These are phyloP conservation scores for Lota lota DNA, from an alignment of 2,113 vertebrate species.

Conservation along the genomic window DNA sequence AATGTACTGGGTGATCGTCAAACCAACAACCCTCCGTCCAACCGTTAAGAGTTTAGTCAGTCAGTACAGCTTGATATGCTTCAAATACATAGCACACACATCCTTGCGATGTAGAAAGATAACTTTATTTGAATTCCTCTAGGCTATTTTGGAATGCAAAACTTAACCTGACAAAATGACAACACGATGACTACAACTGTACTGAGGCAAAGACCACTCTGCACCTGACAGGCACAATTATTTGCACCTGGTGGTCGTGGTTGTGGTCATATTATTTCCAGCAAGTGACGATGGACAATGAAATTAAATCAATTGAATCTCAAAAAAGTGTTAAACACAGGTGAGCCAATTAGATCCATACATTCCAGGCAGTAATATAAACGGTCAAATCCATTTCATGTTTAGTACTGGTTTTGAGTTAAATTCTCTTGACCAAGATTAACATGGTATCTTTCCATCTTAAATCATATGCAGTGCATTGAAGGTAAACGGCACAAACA, in stretches of 20 bases:
- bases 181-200: constrained; percentile 9
- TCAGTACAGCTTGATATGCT: no score
- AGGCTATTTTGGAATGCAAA: constrained; percentile 23
- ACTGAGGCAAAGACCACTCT: constrained; percentile 14
- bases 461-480: no score
- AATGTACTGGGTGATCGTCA: no score
- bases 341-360: neutral
- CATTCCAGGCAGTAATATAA: neutral
- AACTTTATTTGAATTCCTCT: constrained; percentile 38
- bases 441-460: no score
- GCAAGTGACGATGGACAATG: neutral
- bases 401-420: no score
- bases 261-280: neutral
- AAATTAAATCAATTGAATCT: neutral
- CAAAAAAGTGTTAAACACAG: constrained; percentile 7
- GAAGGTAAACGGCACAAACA: no score
- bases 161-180: constrained; percentile 16
- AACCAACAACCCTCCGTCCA: no score
- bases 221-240: constrained; percentile 16
- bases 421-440: no score
- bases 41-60: no score
- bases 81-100: no score
- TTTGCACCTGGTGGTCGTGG: constrained; percentile 7
- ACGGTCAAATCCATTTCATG: no score
- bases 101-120: constrained; percentile 39